Base-by-base conservation (phyloP, 2,113 vertebrate genomes). In the Etheostoma cragini region DNA sequence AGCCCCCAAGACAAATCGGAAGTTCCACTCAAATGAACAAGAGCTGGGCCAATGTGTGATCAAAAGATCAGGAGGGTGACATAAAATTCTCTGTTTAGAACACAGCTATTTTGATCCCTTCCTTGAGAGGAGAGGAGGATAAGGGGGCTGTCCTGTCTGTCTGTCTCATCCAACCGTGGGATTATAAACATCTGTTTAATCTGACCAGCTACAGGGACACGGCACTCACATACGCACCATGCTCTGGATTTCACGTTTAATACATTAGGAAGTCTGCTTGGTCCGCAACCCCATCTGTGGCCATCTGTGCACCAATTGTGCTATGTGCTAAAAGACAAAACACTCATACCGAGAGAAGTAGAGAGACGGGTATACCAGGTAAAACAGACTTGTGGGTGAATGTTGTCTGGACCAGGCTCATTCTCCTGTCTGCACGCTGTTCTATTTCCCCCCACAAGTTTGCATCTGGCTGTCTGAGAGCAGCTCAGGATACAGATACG, bases 161-260 rank as follows among this genome's bases (percentile, higher is more conserved):
- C 26, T 85, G 87, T 86, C 88, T 91, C 84, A 88, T 86, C 82
- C 89, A 82, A 87, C 77, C n/a, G 57, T 87, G 86, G 93, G 95
- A 95, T 95, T 95, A 95, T 76, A 78, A 90, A 94, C 95, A 95
- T 93, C 92, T 96, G 94, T 94, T 95, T 95, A 95, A 95, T 95
- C 95, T 95, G 93, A 93, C 91, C 88, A 90, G 94, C 92, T 90
- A 92, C 94, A 93, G 93, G 87, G 88, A 92, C 72, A 71, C 60
- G 70, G 85, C 81, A 90, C 88, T 89, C 88, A 92, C 90, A 83
- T 70, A 87, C 78, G 22, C 87, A 83, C 81, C 77, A 81, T 62
- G 86, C 87, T 83, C 81, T 83, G 89, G 89, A 93, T 95, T 94
- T 91, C 79, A 92, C 93, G 93, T 93, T 94, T 95, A 94, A 95